phyloP scores from a whole-genome alignment of 2,797 vertebrate genomes.

The Hydrocynus forskahlii region DNA sequence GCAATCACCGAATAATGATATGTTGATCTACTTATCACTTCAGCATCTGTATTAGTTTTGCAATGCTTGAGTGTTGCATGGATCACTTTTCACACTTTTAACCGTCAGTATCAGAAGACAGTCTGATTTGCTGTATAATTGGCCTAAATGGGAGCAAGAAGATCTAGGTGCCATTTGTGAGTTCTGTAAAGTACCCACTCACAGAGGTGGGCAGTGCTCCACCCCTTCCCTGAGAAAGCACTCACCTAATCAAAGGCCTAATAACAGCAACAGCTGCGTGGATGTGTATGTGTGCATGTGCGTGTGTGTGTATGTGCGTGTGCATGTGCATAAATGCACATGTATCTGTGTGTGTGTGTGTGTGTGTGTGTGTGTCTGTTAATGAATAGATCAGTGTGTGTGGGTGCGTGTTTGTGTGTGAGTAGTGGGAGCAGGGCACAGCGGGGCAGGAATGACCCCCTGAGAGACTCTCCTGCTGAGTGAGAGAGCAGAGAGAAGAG shows the following conservation, averaged over 20 bases:
- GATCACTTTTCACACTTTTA: conserved; percentile 14
- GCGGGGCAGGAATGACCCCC: conserved; percentile 29
- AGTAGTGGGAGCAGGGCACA: conserved; percentile 22
- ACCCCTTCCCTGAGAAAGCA: conserved; percentile 28
- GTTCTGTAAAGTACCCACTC: conserved; percentile 33
- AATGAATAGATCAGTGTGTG: not conserved
- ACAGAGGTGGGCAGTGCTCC: conserved; percentile 24
- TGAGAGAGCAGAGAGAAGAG: conserved; percentile 38
- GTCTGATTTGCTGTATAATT: not conserved
- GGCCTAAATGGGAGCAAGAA: conserved; percentile 10
- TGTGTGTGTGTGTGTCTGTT: conserved; percentile 7
- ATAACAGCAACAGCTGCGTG: conserved; percentile 35
- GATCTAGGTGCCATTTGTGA: conserved; percentile 37
- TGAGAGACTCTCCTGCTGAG: conserved; percentile 47
- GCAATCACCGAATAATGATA: not conserved
- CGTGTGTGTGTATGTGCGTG: not conserved
- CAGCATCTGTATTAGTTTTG: not conserved
- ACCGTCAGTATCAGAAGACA: not conserved
- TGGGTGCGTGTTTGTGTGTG: not conserved
- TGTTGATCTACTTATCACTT: not conserved
- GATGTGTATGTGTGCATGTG: not conserved
- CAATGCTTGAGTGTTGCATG: not conserved
- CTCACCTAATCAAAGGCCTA: conserved; percentile 26
- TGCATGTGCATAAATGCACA: not conserved
- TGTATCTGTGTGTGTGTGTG: not conserved